These are phyloP conservation scores for Ovibos moschatus DNA, from an alignment of 2,113 vertebrate species.

Conservation along the genomic window DNA sequence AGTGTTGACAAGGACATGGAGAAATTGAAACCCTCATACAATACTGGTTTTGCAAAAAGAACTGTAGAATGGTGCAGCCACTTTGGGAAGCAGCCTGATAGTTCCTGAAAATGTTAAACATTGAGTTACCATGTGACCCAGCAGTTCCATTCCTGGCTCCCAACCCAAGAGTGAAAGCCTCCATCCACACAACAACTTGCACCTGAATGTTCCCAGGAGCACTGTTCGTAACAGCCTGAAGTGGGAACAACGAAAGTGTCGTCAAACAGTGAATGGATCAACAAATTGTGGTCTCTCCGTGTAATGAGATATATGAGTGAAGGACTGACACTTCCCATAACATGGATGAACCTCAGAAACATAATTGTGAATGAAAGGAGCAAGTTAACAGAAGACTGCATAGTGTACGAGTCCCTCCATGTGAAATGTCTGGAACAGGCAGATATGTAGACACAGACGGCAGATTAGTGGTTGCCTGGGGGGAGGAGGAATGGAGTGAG, in stretches of 20 bases:
- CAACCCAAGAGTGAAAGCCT: not conserved
- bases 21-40: too few species aligned
- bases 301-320: not conserved
- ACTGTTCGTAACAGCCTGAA: not conserved
- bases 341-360: not conserved
- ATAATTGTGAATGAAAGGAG: not conserved
- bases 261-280: not conserved
- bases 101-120: not conserved
- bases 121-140: not conserved
- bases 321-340: not conserved
- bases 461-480: not conserved
- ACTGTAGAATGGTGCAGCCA: not conserved
- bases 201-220: not conserved
- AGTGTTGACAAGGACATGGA: not conserved
- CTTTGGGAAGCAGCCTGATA: not conserved
- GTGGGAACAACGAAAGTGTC: not conserved
- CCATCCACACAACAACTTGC: not conserved
- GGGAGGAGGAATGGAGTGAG: too few species aligned
- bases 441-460: not conserved
- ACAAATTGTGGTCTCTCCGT: not conserved
- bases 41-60: not conserved
- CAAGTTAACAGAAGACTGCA: not conserved
- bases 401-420: not conserved
- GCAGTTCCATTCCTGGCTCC: not conserved
- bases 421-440: not conserved